Evolutionary conservation across 2,113 vertebrate genomes (phyloP).

Genomic region (Sylvia atricapilla): DNA sequence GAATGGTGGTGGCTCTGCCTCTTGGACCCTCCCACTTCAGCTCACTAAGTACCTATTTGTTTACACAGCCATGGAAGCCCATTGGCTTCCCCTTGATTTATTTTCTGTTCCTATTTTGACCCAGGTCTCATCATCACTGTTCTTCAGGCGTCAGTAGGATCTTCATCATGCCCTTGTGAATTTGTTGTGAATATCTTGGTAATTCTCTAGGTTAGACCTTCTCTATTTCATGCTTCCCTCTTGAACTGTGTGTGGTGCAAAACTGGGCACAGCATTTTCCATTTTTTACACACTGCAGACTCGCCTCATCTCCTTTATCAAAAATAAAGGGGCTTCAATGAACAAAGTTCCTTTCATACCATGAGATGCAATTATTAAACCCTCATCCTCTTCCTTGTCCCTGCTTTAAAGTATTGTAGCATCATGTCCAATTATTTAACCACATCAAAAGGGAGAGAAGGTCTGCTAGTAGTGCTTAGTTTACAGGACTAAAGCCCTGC

Average conservation of each 20-base stretch:
- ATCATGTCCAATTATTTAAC: constrained; percentile 35
- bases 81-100: background rate
- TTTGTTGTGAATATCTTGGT: background rate
- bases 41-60: background rate
- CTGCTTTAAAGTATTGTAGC: background rate
- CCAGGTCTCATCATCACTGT: background rate
- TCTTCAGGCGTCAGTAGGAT: background rate
- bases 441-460: background rate
- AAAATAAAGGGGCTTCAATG: background rate
- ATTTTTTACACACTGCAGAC: background rate
- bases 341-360: background rate
- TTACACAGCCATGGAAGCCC: background rate
- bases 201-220: background rate
- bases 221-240: background rate
- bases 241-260: background rate
- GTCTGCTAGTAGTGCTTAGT: constrained; percentile 25
- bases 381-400: background rate
- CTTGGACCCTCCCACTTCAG: background rate
- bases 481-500: background rate
- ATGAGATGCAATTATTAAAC: background rate
- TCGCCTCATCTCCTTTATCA: background rate
- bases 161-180: background rate
- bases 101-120: background rate
- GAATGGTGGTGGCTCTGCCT: accelerated
- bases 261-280: background rate